phyloP scores from a whole-genome alignment of 2,797 vertebrate species.

The Cuculus canorus region DNA sequence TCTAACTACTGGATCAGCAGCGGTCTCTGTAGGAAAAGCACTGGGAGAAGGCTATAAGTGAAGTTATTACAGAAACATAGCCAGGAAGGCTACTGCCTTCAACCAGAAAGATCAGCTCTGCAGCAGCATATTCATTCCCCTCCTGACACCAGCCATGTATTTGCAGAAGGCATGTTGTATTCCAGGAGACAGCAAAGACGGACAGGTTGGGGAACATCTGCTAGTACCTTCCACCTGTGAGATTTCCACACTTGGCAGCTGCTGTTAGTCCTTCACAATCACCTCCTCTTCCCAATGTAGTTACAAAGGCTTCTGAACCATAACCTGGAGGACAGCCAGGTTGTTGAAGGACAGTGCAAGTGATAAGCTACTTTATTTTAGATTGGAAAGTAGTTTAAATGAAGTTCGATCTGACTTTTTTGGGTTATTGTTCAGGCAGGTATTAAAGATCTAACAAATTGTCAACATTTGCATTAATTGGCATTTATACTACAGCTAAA shows the following conservation, averaged over 20 bases:
- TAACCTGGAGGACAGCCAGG: constrained; percentile 20
- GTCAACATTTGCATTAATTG: constrained; percentile 41
- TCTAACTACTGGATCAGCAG: neutral
- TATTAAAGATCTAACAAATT: constrained; percentile 31
- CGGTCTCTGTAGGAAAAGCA: neutral
- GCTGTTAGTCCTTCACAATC: constrained; percentile 3
- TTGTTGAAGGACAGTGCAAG: constrained; percentile 21
- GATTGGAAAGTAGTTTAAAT: constrained; percentile 8
- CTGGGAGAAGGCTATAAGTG: neutral
- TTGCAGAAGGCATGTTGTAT: neutral
- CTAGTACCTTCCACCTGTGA: neutral
- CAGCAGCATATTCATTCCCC: neutral
- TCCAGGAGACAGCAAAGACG: neutral
- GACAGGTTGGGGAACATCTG: neutral
- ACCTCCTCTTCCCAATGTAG: constrained; percentile 17
- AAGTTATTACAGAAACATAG: neutral
- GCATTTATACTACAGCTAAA: constrained; percentile 36
- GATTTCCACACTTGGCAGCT: constrained; percentile 1
- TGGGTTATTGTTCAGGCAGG: constrained; percentile 39
- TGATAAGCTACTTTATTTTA: constrained; percentile 1
- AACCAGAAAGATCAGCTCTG: neutral
- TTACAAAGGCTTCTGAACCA: constrained; percentile 11
- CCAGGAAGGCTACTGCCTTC: neutral
- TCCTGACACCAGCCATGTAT: neutral
- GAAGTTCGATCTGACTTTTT: neutral